Conservation (phyloP, 2,888 invertebrate genomes). For the Osedax fenrisi region DNA sequence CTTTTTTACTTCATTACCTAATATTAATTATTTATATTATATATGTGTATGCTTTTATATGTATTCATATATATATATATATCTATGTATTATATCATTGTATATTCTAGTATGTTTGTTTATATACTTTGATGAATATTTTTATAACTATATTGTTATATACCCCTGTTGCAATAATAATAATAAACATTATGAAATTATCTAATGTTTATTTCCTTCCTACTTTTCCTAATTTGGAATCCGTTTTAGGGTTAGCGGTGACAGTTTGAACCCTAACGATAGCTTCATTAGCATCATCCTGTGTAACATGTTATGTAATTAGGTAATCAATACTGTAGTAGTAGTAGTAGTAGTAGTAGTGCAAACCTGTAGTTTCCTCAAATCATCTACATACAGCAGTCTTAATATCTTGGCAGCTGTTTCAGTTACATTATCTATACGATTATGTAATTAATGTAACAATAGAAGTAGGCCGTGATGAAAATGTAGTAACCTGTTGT, state of each 20-base stretch:
- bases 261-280: conserved; percentile 80
- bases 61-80: no score
- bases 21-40: no score
- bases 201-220: conserved; percentile 52
- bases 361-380: conserved; percentile 62
- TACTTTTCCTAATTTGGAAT: conserved; percentile 81
- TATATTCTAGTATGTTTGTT: no score
- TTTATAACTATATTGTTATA: no score
- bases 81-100: no score
- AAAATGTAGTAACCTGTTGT: background rate
- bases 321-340: no score
- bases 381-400: conserved; percentile 69
- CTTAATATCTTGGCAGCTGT: conserved; percentile 62
- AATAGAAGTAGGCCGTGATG: background rate
- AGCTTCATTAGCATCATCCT: conserved; percentile 83
- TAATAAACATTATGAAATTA: background rate
- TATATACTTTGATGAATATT: no score
- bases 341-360: no score
- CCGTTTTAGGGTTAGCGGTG: conserved; percentile 91
- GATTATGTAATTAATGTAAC: background rate
- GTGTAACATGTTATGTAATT: no score
- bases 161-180: no score
- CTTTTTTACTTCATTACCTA: no score
- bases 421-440: conserved; percentile 46
- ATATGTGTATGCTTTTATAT: no score